These are phyloP conservation scores for Tenthredo scrophulariae DNA, from an alignment of 2,888 invertebrate genomes.

Conservation along the genomic window DNA sequence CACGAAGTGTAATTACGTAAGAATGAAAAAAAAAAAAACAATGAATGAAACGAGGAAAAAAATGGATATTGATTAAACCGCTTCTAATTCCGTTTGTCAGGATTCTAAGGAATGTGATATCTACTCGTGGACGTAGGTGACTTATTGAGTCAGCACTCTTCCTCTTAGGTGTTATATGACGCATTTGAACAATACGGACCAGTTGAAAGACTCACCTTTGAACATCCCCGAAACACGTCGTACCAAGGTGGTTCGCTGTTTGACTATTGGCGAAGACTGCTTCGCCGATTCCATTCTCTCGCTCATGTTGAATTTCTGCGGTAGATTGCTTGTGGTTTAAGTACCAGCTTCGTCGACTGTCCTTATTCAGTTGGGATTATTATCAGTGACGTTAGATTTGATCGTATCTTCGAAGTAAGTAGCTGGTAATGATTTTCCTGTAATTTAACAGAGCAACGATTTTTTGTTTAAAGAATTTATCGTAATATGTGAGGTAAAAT, in stretches of 20 bases:
- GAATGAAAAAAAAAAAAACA: not conserved
- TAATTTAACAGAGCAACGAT: not conserved
- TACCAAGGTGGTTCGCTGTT: conserved; percentile 69
- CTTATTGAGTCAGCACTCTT: not conserved
- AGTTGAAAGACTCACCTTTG: conserved; percentile 67
- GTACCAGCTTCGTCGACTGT: not conserved
- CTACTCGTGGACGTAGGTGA: not conserved
- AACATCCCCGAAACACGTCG: conserved; percentile 74
- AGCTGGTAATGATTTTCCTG: conserved; percentile 24
- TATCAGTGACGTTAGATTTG: conserved; percentile 13
- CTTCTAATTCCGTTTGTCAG: not conserved
- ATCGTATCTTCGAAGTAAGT: not conserved
- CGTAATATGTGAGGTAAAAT: not conserved
- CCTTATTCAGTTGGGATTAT: conserved; percentile 18
- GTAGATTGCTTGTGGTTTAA: conserved; percentile 4
- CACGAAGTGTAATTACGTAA: not conserved
- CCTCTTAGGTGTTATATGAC: not conserved
- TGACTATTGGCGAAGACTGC: conserved; percentile 55
- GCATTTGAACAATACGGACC: not conserved
- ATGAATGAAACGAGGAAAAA: not conserved
- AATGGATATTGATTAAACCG: not conserved
- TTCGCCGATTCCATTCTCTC: conserved; percentile 38
- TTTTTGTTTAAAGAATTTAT: not conserved
- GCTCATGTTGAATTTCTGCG: conserved; percentile 33
- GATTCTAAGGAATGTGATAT: not conserved